Conservation (phyloP, 1,140 invertebrate genomes). For the Drosophila eugracilis region DNA sequence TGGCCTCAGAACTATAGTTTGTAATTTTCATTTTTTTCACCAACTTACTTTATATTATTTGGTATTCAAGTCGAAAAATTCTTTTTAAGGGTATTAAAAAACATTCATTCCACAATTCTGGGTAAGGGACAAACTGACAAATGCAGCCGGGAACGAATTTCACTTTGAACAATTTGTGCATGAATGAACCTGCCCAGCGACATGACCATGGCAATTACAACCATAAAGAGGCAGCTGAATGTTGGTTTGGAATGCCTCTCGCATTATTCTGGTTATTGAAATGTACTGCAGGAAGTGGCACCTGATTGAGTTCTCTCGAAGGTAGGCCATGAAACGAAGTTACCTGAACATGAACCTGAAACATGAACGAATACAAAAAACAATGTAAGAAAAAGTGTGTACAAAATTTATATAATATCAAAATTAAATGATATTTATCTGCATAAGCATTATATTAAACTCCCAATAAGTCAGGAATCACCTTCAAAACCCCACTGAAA, state of each 20-base stretch:
- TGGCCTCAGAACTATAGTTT: too few species aligned
- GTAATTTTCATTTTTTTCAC: too few species aligned
- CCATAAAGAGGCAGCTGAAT: conserved; percentile 23
- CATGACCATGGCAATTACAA: conserved; percentile 31
- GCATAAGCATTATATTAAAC: too few species aligned
- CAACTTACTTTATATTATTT: too few species aligned
- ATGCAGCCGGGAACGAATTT: conserved; percentile 63
- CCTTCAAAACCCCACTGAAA: conserved; percentile 39
- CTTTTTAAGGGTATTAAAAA: conserved; percentile 2
- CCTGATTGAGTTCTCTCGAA: neutral
- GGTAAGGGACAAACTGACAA: conserved; percentile 67
- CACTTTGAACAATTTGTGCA: conserved; percentile 79
- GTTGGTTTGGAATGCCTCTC: conserved; percentile 1
- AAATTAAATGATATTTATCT: too few species aligned
- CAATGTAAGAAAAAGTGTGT: neutral
- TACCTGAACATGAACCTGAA: neutral
- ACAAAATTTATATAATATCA: too few species aligned
- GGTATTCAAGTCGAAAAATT: too few species aligned
- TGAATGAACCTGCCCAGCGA: conserved; percentile 62
- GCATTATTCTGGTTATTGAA: conserved; percentile 11
- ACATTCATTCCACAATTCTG: neutral
- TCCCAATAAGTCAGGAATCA: too few species aligned
- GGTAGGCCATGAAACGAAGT: neutral
- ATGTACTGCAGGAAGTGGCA: neutral
- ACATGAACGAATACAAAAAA: neutral